These are phyloP conservation scores for Anagyrus pseudococci DNA, from an alignment of 2,888 invertebrate genomes.

Conservation along the genomic window DNA sequence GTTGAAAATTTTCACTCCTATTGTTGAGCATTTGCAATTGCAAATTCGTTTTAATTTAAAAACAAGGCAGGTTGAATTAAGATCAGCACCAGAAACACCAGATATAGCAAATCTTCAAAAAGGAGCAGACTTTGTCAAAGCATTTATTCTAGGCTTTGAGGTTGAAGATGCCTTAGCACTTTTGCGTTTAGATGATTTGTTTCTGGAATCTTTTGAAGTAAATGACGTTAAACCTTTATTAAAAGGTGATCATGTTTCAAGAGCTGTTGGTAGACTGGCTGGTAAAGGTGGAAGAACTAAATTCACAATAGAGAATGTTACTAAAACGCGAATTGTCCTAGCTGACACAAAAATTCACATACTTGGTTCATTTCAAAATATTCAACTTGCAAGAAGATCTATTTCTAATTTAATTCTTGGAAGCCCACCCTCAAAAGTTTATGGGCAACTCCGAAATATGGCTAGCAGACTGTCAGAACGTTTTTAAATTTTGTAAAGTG, in stretches of 20 bases:
- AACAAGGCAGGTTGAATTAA: constrained; percentile 88
- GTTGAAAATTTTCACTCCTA: constrained; percentile 95
- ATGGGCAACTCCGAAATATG: constrained; percentile 89
- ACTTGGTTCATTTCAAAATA: constrained; percentile 96
- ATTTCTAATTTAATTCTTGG: constrained; percentile 97
- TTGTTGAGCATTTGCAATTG: constrained; percentile 93
- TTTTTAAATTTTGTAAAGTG: constrained; percentile 66
- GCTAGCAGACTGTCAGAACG: constrained; percentile 84
- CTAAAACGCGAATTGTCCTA: constrained; percentile 96
- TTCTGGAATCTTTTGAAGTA: constrained; percentile 96
- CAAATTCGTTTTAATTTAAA: constrained; percentile 95
- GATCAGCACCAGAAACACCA: constrained; percentile 72
- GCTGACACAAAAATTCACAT: constrained; percentile 97
- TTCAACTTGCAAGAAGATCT: constrained; percentile 90
- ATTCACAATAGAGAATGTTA: constrained; percentile 98
- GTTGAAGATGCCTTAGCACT: constrained; percentile 96
- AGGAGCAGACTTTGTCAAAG: constrained; percentile 97
- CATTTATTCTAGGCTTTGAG: constrained; percentile 95
- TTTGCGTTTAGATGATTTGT: constrained; percentile 93
- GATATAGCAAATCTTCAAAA: constrained; percentile 94
- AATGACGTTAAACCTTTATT: constrained; percentile 94
- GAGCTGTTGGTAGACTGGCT: constrained; percentile 96
- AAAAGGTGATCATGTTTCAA: constrained; percentile 92
- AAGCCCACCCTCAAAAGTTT: constrained; percentile 97
- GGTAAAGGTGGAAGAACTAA: constrained; percentile 98